Conservation (phyloP, 2,888 invertebrate species). For the Drosophila picticornis region DNA sequence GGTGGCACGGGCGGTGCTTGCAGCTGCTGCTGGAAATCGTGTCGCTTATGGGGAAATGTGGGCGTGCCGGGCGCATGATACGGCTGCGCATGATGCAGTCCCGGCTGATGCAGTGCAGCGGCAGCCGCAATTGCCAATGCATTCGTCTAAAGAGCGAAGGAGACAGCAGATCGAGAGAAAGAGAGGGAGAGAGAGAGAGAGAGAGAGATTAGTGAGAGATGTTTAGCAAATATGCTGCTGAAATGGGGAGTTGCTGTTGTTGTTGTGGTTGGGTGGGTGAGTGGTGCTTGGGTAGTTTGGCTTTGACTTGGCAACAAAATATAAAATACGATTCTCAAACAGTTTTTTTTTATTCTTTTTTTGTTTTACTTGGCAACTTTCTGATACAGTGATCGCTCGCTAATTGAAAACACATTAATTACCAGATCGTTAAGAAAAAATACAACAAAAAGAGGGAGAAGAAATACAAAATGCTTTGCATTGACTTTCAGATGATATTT, state of each 20-base stretch:
- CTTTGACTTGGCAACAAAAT: slow-evolving; percentile 32
- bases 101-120: slow-evolving; percentile 70
- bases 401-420: background rate
- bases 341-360: background rate
- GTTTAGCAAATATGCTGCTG: background rate
- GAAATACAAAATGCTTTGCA: background rate
- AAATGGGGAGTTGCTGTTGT: background rate
- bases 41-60: slow-evolving; percentile 81
- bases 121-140: slow-evolving; percentile 50
- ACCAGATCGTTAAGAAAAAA: background rate
- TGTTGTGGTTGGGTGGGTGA: background rate
- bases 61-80: slow-evolving; percentile 81
- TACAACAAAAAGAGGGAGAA: background rate
- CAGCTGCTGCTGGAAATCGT: slow-evolving; percentile 64
- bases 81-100: slow-evolving; percentile 81
- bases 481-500: background rate
- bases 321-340: slow-evolving; percentile 26
- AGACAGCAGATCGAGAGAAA: background rate
- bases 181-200: background rate
- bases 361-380: background rate
- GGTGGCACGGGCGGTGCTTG: slow-evolving; percentile 81
- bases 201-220: background rate
- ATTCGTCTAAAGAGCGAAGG: slow-evolving; percentile 43
- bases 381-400: slow-evolving; percentile 3
- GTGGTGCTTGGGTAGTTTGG: background rate